Percentiles rank a stretch among this genome's conserved stretches.
phyloP scores from a whole-genome alignment of 2,888 invertebrate species.

The Drosophila trichaetosa region DNA sequence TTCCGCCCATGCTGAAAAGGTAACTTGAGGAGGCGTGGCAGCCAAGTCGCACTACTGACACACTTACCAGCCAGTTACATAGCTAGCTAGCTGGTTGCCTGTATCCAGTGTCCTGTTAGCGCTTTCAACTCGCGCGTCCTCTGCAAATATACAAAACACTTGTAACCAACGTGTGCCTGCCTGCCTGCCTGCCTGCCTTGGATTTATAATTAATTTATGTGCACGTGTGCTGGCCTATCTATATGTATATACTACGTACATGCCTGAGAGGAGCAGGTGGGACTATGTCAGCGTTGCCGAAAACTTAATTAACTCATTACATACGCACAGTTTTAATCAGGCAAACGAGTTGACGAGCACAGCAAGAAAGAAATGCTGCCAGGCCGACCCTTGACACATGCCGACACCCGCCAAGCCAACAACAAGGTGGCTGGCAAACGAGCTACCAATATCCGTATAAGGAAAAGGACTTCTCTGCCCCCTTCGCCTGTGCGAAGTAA shows the following conservation, averaged over 20 bases:
- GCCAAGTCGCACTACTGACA: slow-evolving; percentile 61
- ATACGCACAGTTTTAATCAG: slow-evolving; percentile 77
- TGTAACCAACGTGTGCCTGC: slow-evolving; percentile 59
- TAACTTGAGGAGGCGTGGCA: slow-evolving; percentile 62
- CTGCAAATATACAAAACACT: slow-evolving; percentile 76
- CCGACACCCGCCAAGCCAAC: slow-evolving; percentile 41
- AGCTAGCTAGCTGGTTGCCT: background rate
- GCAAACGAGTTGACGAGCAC: slow-evolving; percentile 60
- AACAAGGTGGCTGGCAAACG: slow-evolving; percentile 47
- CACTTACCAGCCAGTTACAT: slow-evolving; percentile 43
- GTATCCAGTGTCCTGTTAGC: slow-evolving; percentile 31
- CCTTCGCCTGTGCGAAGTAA: slow-evolving; percentile 23
- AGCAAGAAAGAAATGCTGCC: slow-evolving; percentile 45
- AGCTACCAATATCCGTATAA: slow-evolving; percentile 38
- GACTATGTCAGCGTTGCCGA: slow-evolving; percentile 60
- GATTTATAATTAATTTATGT: slow-evolving; percentile 82
- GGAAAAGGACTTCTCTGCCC: background rate
- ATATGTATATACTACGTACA: background rate
- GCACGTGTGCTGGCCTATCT: slow-evolving; percentile 52
- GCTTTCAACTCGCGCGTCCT: slow-evolving; percentile 52
- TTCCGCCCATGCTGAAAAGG: slow-evolving; percentile 70
- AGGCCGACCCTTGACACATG: slow-evolving; percentile 40
- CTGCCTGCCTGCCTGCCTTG: slow-evolving; percentile 46
- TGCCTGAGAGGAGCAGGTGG: slow-evolving; percentile 1
- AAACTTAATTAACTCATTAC: slow-evolving; percentile 84